Conservation (phyloP, 1,140 invertebrate species). For the Eurosta solidaginis region DNA sequence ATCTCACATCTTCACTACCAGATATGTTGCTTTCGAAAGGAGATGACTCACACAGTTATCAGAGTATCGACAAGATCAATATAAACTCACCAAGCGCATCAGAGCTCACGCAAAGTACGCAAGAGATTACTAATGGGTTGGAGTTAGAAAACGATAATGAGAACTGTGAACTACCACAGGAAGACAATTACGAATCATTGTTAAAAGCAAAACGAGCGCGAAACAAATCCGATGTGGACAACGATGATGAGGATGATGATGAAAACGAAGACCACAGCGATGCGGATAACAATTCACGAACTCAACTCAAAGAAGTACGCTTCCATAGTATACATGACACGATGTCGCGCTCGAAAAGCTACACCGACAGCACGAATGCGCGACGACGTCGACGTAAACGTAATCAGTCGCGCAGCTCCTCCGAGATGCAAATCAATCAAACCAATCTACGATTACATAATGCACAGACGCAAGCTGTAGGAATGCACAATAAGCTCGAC, state of each 20-base stretch:
- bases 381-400: conserved; percentile 48
- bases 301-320: conserved; percentile 52
- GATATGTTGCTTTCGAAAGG: conserved; percentile 55
- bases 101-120: conserved; percentile 55
- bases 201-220: neutral
- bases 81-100: conserved; percentile 55
- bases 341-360: conserved; percentile 57
- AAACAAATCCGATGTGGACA: conserved; percentile 26
- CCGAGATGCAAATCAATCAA: conserved; percentile 58
- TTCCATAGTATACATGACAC: conserved; percentile 56
- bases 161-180: conserved; percentile 34
- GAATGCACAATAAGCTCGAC: conserved; percentile 48
- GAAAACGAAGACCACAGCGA: conserved; percentile 33
- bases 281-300: conserved; percentile 40
- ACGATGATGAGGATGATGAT: conserved; percentile 31
- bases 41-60: conserved; percentile 56
- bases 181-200: conserved; percentile 46
- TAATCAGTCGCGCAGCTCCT: conserved; percentile 55
- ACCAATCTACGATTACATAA: conserved; percentile 55
- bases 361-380: conserved; percentile 57
- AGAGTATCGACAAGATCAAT: conserved; percentile 57
- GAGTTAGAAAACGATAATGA: conserved; percentile 50
- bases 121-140: conserved; percentile 52
- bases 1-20: conserved; percentile 54
- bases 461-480: conserved; percentile 46